Conservation (phyloP, 1,140 invertebrate genomes). For the Drosophila fuyamai region DNA sequence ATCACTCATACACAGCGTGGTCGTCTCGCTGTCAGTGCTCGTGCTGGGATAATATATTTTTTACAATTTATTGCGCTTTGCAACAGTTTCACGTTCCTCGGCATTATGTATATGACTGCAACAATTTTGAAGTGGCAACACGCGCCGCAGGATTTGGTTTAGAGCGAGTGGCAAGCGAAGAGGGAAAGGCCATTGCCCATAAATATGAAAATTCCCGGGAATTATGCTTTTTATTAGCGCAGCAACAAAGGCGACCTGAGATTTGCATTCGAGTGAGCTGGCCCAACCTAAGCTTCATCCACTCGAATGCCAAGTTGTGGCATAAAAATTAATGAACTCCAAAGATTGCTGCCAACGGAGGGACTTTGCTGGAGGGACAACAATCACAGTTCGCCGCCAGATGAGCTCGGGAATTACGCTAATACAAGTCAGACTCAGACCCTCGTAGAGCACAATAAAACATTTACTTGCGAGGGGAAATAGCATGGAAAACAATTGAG, state of each 20-base stretch:
- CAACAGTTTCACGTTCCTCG: constrained; percentile 32
- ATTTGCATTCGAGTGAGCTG: constrained; percentile 66
- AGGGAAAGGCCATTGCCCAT: constrained; percentile 40
- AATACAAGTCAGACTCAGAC: constrained; percentile 52
- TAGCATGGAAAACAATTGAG: constrained; percentile 58
- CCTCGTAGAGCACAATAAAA: constrained; percentile 49
- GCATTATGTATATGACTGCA: constrained; percentile 29
- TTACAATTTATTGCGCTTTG: constrained; percentile 55
- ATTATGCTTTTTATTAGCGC: constrained; percentile 64
- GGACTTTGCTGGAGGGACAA: constrained; percentile 12
- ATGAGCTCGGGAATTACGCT: constrained; percentile 67
- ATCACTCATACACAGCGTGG: constrained; percentile 48
- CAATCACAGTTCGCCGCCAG: constrained; percentile 62
- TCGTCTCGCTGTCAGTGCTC: constrained; percentile 43
- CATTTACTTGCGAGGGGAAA: constrained; percentile 27
- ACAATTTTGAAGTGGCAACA: constrained; percentile 54
- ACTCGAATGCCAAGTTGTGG: constrained; percentile 58
- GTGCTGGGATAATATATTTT: constrained; percentile 43
- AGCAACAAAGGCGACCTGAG: constrained; percentile 59
- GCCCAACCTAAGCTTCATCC: constrained; percentile 5
- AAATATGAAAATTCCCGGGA: constrained; percentile 63
- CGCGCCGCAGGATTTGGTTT: constrained; percentile 47
- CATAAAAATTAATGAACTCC: constrained; percentile 79
- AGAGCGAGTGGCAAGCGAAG: not conserved
- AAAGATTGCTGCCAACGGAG: constrained; percentile 29